phyloP scores from a whole-genome alignment of 2,113 vertebrate species.

The Albula goreensis region DNA sequence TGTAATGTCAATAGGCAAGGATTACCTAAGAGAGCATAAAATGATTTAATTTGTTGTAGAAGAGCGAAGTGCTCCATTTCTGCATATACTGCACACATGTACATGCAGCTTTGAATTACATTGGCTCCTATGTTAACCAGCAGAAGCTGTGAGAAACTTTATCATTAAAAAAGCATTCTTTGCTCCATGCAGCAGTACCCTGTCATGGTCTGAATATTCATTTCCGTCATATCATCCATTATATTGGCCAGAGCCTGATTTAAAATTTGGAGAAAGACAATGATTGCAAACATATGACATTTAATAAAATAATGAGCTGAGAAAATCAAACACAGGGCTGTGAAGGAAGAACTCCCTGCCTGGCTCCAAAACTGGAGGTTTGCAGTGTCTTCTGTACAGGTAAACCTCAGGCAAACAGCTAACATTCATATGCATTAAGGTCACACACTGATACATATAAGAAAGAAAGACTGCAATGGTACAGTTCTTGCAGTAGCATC shows the following conservation, averaged over 20 bases:
- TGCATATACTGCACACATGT: no score
- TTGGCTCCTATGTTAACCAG: no score
- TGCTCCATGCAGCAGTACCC: not conserved
- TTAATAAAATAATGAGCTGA: constrained; percentile 3
- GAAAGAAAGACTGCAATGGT: not conserved
- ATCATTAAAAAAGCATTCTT: not conserved
- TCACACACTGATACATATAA: no score
- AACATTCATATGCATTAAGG: not conserved
- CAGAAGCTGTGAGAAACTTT: no score
- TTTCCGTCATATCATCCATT: not conserved
- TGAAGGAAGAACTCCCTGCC: not conserved
- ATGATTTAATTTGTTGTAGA: not conserved
- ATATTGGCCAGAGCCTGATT: not conserved
- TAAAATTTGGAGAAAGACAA: not conserved
- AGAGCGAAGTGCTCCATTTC: no score
- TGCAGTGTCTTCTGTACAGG: not conserved
- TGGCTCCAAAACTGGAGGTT: not conserved
- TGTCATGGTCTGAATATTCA: not conserved
- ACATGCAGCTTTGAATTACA: no score
- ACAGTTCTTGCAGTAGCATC: not conserved
- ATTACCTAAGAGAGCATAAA: no score
- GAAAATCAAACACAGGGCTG: not conserved
- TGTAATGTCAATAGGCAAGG: no score
- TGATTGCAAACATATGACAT: constrained; percentile 8
- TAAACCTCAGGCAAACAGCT: not conserved